Evolutionary conservation across 1,140 invertebrate species (phyloP).

Genomic region (Ceratosolen fusciceps): DNA sequence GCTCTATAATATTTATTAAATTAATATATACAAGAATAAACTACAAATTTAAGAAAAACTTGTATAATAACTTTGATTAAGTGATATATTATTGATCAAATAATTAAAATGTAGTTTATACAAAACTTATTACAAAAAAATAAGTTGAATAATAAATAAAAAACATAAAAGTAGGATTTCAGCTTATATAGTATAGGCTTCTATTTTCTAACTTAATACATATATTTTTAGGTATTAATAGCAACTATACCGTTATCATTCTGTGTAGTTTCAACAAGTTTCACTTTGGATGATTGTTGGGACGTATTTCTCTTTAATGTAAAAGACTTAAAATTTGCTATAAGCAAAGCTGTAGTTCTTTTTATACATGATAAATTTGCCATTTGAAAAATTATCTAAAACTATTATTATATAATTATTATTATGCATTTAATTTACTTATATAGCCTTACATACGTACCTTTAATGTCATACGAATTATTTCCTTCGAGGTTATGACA

Average conservation of each 20-base stretch:
- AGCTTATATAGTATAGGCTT: no score
- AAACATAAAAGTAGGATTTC: no score
- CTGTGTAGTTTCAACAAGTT: constrained; percentile 58
- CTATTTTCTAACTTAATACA: no score
- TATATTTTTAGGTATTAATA: no score
- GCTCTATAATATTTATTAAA: neutral
- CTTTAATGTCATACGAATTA: neutral
- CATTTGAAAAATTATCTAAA: constrained; percentile 5
- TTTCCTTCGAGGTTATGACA: neutral
- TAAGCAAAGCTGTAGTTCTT: constrained; percentile 41
- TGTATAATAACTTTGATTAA: neutral
- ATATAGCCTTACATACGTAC: neutral
- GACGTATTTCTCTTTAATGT: constrained; percentile 44
- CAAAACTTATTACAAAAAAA: no score
- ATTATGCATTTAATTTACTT: neutral
- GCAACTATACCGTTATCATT: constrained; percentile 64
- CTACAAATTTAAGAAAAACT: neutral
- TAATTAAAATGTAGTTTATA: no score
- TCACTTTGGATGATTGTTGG: constrained; percentile 48
- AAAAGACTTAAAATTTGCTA: constrained; percentile 16
- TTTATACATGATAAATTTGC: constrained; percentile 41
- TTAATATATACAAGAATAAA: neutral
- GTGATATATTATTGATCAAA: neutral
- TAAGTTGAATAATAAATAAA: no score
- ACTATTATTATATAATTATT: neutral